Conservation (phyloP, 2,113 vertebrate genomes). For the Antechinus stuartii region DNA sequence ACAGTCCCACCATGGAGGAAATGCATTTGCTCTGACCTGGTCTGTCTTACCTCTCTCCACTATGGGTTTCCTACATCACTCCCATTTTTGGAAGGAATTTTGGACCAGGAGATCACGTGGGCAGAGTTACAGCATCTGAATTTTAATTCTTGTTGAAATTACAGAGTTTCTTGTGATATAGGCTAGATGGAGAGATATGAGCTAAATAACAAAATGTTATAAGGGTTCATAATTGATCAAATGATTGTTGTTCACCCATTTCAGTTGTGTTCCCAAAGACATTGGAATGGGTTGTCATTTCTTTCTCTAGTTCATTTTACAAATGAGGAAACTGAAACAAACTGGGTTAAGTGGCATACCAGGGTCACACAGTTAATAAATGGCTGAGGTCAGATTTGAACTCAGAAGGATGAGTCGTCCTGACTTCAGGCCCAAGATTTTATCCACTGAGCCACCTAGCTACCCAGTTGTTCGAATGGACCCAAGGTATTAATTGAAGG, state of each 20-base stretch:
- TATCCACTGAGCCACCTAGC: background rate
- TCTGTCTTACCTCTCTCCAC: background rate
- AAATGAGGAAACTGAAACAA: background rate
- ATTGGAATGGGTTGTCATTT: background rate
- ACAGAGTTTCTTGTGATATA: background rate
- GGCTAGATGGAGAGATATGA: background rate
- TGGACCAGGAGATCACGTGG: background rate
- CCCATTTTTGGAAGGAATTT: background rate
- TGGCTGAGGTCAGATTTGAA: background rate
- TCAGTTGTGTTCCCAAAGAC: background rate
- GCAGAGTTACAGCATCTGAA: background rate
- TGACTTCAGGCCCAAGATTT: background rate
- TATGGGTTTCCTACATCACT: background rate
- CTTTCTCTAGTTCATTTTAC: background rate
- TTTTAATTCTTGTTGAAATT: background rate
- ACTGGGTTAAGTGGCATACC: background rate
- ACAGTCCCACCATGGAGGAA: background rate
- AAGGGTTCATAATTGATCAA: background rate
- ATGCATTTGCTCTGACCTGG: background rate
- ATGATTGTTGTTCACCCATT: background rate
- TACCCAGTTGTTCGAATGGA: background rate
- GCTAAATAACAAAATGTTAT: background rate
- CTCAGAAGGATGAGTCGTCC: background rate
- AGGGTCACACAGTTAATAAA: background rate
- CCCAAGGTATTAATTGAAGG: background rate